Evolutionary conservation across 2,797 vertebrate species (phyloP).

Genomic region (Margarornis squamiger): DNA sequence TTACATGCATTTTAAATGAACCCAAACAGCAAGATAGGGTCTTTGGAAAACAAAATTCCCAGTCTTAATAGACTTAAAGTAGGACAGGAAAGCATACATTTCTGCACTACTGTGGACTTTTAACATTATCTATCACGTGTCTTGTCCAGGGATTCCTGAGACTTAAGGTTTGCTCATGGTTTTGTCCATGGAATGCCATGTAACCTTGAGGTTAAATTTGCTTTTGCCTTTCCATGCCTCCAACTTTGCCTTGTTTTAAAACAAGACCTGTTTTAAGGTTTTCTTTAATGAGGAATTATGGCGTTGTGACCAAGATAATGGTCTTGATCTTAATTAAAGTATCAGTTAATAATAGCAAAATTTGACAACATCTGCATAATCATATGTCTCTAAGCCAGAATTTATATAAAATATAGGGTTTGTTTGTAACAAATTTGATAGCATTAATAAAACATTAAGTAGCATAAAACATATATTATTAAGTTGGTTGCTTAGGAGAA

Average conservation of each 20-base stretch:
- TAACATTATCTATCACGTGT: neutral
- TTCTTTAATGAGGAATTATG: neutral
- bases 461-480: neutral
- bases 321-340: neutral
- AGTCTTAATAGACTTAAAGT: neutral
- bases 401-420: neutral
- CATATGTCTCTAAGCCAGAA: neutral
- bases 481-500: neutral
- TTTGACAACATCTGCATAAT: neutral
- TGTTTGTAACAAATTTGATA: neutral
- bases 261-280: neutral
- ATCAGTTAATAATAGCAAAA: neutral
- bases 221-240: neutral
- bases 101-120: neutral
- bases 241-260: neutral
- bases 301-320: neutral
- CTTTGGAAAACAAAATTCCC: neutral
- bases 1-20: neutral
- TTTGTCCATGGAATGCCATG: neutral
- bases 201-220: neutral
- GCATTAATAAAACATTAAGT: neutral
- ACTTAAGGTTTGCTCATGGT: neutral
- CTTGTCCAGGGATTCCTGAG: neutral
- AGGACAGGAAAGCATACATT: neutral
- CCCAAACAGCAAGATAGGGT: neutral